A percentile compares a stretch with the other conserved stretches of the same genome.
Conservation (phyloP, 2,888 invertebrate genomes). For the Dorcus parallelipipedus region DNA sequence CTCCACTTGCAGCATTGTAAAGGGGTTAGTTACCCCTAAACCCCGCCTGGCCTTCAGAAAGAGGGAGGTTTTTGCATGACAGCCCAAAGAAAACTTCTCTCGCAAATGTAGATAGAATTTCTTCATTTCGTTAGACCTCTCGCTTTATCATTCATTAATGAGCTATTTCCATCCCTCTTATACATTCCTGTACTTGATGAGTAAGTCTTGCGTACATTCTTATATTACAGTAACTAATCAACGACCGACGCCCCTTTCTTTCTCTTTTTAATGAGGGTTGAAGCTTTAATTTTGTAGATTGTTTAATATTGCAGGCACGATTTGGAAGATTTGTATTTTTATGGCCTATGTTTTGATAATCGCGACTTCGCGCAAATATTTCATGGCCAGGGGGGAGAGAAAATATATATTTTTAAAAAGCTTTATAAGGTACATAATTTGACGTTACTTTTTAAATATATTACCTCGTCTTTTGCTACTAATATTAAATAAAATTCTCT, state of each 20-base stretch:
- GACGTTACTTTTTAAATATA: no score
- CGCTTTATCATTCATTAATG: conserved; percentile 36
- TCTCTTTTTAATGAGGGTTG: conserved; percentile 43
- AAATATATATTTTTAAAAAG: no score
- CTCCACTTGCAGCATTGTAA: conserved; percentile 41
- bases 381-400: background rate
- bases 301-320: conserved; percentile 39
- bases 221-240: conserved; percentile 45
- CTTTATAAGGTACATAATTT: no score
- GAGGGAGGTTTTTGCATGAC: conserved; percentile 47
- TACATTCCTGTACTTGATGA: conserved; percentile 32
- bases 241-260: conserved; percentile 40
- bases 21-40: conserved; percentile 34
- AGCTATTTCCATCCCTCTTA: conserved; percentile 33
- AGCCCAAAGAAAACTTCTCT: conserved; percentile 47
- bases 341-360: conserved; percentile 26
- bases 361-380: conserved; percentile 11
- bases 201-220: conserved; percentile 46
- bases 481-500: no score
- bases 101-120: conserved; percentile 61
- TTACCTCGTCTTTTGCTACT: no score
- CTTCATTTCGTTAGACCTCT: conserved; percentile 57
- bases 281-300: conserved; percentile 38
- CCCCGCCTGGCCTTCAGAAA: conserved; percentile 24
- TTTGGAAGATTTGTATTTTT: conserved; percentile 26